Conservation (phyloP, 2,888 invertebrate species). For the Eretmocerus hayati region DNA sequence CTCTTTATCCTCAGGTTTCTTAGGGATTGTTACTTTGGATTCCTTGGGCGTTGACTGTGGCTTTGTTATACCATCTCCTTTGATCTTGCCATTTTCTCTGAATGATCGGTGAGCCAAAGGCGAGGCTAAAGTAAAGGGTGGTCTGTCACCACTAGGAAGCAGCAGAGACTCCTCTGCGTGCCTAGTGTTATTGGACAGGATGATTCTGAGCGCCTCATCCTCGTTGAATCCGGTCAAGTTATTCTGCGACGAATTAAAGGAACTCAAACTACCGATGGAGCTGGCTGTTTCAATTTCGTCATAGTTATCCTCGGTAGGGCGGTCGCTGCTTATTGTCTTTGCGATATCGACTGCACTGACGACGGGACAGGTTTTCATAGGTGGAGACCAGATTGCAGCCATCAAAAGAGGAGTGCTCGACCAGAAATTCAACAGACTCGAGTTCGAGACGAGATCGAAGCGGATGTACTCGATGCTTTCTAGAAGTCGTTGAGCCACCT, state of each 20-base stretch:
- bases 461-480: conserved; percentile 61
- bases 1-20: background rate
- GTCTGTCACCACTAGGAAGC: background rate
- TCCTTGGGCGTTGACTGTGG: background rate
- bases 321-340: conserved; percentile 51
- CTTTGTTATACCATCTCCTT: background rate
- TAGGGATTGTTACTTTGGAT: background rate
- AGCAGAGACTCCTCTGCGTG: background rate
- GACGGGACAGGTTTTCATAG: conserved; percentile 67
- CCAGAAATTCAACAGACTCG: conserved; percentile 84
- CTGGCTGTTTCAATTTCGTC: conserved; percentile 42
- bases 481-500: conserved; percentile 67
- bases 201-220: conserved; percentile 66
- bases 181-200: conserved; percentile 49
- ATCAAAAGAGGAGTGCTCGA: conserved; percentile 73
- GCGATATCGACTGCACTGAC: conserved; percentile 74
- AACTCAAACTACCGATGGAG: conserved; percentile 42
- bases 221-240: conserved; percentile 50
- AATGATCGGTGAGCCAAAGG: background rate
- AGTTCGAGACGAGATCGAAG: conserved; percentile 52
- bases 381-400: conserved; percentile 79
- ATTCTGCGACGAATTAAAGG: conserved; percentile 40
- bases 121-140: background rate
- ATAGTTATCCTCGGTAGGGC: conserved; percentile 25
- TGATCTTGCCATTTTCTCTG: background rate